These are phyloP conservation scores for Bubo blakistoni DNA, from an alignment of 2,113 vertebrate genomes.

Conservation along the genomic window DNA sequence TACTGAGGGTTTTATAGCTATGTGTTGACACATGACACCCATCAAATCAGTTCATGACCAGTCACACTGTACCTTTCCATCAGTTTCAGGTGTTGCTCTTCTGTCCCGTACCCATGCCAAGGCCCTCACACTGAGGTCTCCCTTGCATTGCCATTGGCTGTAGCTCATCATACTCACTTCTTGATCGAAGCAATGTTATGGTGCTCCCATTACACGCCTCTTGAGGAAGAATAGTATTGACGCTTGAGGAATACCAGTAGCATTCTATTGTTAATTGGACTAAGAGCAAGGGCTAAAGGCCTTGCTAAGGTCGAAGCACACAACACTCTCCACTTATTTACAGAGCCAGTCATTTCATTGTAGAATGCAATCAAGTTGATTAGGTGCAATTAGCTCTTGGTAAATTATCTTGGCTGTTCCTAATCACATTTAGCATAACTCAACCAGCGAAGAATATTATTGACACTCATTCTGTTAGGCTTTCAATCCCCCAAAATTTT, in stretches of 20 bases:
- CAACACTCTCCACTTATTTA: neutral
- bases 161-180: neutral
- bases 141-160: neutral
- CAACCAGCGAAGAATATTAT: neutral
- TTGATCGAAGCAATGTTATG: neutral
- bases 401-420: neutral
- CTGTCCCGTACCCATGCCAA: no score
- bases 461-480: neutral
- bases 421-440: neutral
- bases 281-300: neutral
- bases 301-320: neutral
- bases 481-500: neutral
- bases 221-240: neutral
- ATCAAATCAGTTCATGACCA: neutral
- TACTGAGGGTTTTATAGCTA: neutral
- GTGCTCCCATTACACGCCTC: neutral
- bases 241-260: neutral
- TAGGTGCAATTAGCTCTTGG: neutral
- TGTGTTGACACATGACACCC: neutral
- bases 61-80: neutral
- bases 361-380: neutral
- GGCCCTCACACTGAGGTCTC: no score
- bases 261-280: neutral
- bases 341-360: neutral
- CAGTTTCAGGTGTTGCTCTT: neutral